A percentile compares a stretch with the other conserved stretches of the same genome.
Evolutionary conservation across 2,797 vertebrate genomes (phyloP).

Genomic region (Aplochiton taeniatus): DNA sequence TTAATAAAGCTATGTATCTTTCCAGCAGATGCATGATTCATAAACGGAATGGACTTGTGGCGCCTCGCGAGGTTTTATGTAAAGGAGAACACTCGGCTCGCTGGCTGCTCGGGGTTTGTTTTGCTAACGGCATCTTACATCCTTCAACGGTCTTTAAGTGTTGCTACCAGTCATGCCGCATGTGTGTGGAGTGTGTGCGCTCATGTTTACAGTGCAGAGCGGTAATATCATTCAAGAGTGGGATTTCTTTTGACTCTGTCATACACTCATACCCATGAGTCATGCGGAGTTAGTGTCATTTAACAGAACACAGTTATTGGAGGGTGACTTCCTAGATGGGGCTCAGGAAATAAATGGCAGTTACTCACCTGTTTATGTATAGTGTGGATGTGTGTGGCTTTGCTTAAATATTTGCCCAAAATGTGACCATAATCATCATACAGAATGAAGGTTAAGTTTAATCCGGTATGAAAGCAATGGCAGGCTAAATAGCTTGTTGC

Average conservation of each 20-base stretch:
- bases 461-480: too few relatives aligned
- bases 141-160: slow-evolving; percentile 1
- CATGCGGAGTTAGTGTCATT: slow-evolving; percentile 21
- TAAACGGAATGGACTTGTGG: too few relatives aligned
- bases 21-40: too few relatives aligned
- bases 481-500: too few relatives aligned
- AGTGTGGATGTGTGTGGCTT: slow-evolving; percentile 5
- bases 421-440: too few relatives aligned
- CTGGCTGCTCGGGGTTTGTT: neutral
- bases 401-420: neutral
- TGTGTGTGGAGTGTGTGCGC: slow-evolving; percentile 9
- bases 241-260: slow-evolving; percentile 9
- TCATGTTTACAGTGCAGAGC: neutral
- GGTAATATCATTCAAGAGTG: slow-evolving; percentile 3
- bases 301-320: slow-evolving; percentile 21
- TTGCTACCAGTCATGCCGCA: slow-evolving; percentile 23
- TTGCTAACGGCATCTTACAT: neutral
- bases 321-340: slow-evolving; percentile 14
- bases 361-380: slow-evolving; percentile 22
- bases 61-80: too few relatives aligned
- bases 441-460: too few relatives aligned
- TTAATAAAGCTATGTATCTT: too few relatives aligned
- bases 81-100: too few relatives aligned
- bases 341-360: slow-evolving; percentile 15
- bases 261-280: slow-evolving; percentile 24